Percentiles rank a stretch among this genome's conserved stretches.
Evolutionary conservation across 2,797 vertebrate species (phyloP).

Genomic region (Enteromius afrohamiltoni): DNA sequence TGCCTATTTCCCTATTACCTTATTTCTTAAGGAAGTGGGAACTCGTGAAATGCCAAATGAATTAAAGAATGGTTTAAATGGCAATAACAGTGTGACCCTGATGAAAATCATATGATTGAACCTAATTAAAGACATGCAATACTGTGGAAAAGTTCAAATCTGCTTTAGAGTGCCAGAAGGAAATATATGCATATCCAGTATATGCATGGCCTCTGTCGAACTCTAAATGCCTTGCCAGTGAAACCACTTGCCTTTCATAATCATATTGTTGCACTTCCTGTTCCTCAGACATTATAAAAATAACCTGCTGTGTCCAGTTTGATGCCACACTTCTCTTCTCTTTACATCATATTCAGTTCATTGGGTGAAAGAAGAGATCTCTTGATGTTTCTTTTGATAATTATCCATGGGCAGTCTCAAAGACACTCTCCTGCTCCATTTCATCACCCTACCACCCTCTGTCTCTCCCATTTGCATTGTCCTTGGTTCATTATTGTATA

Average conservation of each 20-base stretch:
- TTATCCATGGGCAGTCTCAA: conserved; percentile 27
- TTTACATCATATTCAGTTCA: conserved; percentile 36
- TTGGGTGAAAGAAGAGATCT: conserved; percentile 27
- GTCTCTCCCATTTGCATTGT: conserved; percentile 42
- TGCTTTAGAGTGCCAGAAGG: neutral
- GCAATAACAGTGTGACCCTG: neutral
- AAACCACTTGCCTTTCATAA: neutral
- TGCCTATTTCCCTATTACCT: no score
- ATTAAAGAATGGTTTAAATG: neutral
- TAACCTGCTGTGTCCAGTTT: neutral
- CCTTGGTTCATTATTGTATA: conserved; percentile 58
- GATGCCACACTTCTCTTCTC: neutral
- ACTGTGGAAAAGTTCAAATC: neutral
- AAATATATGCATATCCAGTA: neutral
- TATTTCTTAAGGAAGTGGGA: no score
- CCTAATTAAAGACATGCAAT: neutral
- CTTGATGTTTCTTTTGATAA: conserved; percentile 40
- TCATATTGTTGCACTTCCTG: conserved; percentile 1
- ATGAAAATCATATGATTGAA: neutral
- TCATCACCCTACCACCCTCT: conserved; percentile 15
- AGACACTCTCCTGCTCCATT: conserved; percentile 18
- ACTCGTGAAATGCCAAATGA: neutral
- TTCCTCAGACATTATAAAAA: conserved; percentile 11
- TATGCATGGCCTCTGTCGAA: neutral
- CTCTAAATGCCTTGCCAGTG: neutral